Conservation (phyloP, 2,888 invertebrate species). For the Spialia ferax region DNA sequence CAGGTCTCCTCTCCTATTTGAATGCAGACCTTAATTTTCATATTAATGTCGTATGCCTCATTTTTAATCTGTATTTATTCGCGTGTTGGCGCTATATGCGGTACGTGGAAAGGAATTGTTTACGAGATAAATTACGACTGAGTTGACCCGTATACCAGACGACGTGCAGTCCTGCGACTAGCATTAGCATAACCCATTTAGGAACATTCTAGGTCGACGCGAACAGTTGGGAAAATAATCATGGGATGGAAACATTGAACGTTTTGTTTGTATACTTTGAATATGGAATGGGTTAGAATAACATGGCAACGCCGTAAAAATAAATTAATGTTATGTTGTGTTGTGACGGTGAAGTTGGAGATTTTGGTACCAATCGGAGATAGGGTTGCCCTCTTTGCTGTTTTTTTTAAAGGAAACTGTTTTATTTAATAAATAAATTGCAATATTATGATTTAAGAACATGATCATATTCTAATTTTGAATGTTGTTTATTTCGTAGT, state of each 20-base stretch:
- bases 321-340: no score
- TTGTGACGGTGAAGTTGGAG: not conserved
- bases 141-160: conserved; percentile 17
- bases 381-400: not conserved
- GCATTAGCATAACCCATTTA: conserved; percentile 16
- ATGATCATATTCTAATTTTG: no score
- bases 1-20: no score
- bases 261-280: conserved; percentile 11
- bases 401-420: no score
- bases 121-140: conserved; percentile 32
- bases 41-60: no score
- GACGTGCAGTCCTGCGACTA: conserved; percentile 6
- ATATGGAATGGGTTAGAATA: conserved; percentile 2
- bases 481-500: no score
- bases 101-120: conserved; percentile 27
- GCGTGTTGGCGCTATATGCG: not conserved
- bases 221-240: conserved; percentile 34
- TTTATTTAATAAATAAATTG: no score
- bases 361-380: not conserved
- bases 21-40: no score
- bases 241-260: conserved; percentile 20
- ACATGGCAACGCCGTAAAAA: not conserved
- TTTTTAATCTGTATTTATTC: no score
- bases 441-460: no score
- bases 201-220: conserved; percentile 24